These are phyloP conservation scores for Tipula confusa DNA, from an alignment of 2,888 invertebrate species.

Conservation along the genomic window DNA sequence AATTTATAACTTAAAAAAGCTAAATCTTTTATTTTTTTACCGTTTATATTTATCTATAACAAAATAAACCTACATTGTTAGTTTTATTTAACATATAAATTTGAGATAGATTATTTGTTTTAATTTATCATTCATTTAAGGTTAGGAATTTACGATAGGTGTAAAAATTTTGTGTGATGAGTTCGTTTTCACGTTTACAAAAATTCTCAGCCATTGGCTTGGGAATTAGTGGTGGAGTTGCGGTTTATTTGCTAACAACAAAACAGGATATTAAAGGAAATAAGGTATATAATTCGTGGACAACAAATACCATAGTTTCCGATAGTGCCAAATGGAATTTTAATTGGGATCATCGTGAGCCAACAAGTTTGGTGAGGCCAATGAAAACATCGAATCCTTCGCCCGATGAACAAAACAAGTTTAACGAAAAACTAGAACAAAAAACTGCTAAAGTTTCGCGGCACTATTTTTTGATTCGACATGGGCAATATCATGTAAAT, in stretches of 20 bases:
- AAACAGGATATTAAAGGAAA: conserved; percentile 45
- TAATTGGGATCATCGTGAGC: conserved; percentile 86
- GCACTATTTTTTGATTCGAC: conserved; percentile 86
- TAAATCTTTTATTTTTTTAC: not conserved
- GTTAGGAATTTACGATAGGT: not conserved
- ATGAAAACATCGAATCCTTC: conserved; percentile 43
- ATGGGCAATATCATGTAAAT: conserved; percentile 86
- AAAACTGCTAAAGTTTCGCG: conserved; percentile 55
- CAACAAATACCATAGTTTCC: conserved; percentile 58
- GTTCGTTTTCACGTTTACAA: conserved; percentile 38
- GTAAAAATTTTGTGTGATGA: conserved; percentile 34
- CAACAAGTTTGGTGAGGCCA: conserved; percentile 65
- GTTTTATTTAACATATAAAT: not conserved
- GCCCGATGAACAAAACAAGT: conserved; percentile 62
- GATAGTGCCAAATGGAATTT: conserved; percentile 70
- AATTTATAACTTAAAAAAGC: not conserved
- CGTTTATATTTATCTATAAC: not conserved
- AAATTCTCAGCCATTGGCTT: conserved; percentile 51
- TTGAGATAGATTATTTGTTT: not conserved
- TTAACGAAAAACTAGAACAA: conserved; percentile 63
- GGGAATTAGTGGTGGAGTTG: conserved; percentile 63
- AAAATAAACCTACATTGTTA: not conserved
- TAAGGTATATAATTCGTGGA: conserved; percentile 62
- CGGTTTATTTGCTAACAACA: conserved; percentile 57
- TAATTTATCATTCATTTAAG: not conserved